A percentile compares a stretch with the other conserved stretches of the same genome.
These are phyloP conservation scores for Brachionus angularis DNA, from an alignment of 1,140 invertebrate genomes.

Conservation along the genomic window DNA sequence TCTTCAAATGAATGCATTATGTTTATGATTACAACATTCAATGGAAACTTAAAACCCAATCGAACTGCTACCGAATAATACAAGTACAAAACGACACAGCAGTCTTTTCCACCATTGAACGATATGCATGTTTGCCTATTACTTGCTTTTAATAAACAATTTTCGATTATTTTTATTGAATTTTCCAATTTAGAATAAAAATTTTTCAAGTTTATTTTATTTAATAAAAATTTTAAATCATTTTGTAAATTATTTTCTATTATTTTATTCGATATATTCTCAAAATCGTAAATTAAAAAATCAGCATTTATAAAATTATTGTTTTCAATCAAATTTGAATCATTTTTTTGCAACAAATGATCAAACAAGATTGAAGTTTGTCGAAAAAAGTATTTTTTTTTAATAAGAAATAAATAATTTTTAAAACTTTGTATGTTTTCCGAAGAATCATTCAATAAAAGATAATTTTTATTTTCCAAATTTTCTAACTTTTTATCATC, in stretches of 20 bases:
- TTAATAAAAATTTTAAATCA: background rate
- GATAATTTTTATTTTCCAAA: too few relatives aligned
- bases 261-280: too few relatives aligned
- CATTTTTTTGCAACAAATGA: background rate
- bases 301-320: slow-evolving; percentile 29
- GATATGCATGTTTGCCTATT: slow-evolving; percentile 32
- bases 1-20: slow-evolving; percentile 25
- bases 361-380: background rate
- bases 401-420: too few relatives aligned
- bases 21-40: slow-evolving; percentile 38
- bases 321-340: background rate
- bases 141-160: slow-evolving; percentile 8
- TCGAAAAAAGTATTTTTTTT: background rate
- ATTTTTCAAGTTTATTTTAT: background rate
- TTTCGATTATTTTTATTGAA: slow-evolving; percentile 10
- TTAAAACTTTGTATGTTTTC: too few relatives aligned
- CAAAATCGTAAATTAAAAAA: slow-evolving; percentile 14
- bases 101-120: slow-evolving; percentile 44
- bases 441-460: too few relatives aligned
- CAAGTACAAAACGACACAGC: slow-evolving; percentile 19
- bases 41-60: slow-evolving; percentile 17
- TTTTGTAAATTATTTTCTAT: too few relatives aligned
- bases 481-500: too few relatives aligned
- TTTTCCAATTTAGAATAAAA: background rate
- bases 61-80: background rate